Conservation (phyloP, 2,113 vertebrate genomes). For the Vireo altiloquus region DNA sequence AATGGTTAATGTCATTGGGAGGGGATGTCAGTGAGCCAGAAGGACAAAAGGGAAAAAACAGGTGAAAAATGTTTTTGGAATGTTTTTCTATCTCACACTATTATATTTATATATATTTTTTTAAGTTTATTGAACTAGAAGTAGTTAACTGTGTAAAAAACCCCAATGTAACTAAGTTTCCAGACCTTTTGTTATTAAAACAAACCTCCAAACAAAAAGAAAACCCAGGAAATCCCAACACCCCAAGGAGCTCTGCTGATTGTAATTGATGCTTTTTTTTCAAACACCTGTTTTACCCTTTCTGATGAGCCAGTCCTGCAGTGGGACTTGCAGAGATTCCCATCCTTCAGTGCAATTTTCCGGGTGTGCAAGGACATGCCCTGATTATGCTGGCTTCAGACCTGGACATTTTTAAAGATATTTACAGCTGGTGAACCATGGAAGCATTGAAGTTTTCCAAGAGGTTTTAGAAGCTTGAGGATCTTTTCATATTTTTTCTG, state of each 20-base stretch:
- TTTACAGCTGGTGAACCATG: neutral
- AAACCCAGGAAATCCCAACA: neutral
- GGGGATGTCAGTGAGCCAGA: constrained; percentile 54
- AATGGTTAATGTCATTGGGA: constrained; percentile 59
- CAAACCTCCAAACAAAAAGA: neutral
- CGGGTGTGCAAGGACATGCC: neutral
- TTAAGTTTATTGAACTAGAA: neutral
- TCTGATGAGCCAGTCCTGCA: neutral
- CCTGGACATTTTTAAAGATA: neutral
- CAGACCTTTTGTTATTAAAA: neutral
- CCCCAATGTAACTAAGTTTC: neutral
- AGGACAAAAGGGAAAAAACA: constrained; percentile 51
- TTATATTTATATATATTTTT: neutral
- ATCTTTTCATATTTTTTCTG: neutral
- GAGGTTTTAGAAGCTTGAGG: neutral
- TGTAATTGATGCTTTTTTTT: neutral
- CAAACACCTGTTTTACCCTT: constrained; percentile 11
- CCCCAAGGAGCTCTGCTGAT: neutral
- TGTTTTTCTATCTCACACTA: constrained; percentile 20
- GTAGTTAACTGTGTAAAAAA: neutral
- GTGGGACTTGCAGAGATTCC: neutral
- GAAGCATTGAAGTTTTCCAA: neutral
- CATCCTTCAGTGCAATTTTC: neutral
- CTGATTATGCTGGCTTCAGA: neutral
- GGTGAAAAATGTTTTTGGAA: constrained; percentile 53